Conservation (phyloP, 2,113 vertebrate species). For the Cinclus mexicanus region DNA sequence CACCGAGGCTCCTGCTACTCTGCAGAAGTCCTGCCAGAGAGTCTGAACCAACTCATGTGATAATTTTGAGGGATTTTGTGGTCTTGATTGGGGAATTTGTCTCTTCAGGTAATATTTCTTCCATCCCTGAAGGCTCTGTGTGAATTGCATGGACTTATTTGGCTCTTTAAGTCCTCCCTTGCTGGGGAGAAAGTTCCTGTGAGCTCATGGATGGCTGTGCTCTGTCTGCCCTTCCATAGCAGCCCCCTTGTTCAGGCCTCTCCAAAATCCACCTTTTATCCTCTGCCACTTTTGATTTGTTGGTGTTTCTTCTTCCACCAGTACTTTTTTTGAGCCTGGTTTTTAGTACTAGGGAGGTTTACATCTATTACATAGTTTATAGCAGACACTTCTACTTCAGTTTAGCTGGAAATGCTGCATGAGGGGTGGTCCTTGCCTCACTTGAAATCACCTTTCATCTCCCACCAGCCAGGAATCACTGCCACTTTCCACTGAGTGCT, state of each 20-base stretch:
- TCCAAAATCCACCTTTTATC: conserved; percentile 25
- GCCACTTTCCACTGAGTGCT: background rate
- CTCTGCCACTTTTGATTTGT: conserved; percentile 47
- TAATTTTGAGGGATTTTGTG: conserved; percentile 10
- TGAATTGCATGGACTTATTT: conserved; percentile 24
- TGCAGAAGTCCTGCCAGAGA: background rate
- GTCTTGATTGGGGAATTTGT: background rate
- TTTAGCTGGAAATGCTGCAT: background rate
- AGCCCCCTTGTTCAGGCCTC: background rate
- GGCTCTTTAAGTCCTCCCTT: conserved; percentile 2
- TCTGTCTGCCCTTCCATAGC: background rate
- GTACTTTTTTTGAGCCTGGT: background rate
- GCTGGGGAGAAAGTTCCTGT: background rate
- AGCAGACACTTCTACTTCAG: background rate
- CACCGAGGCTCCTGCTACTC: background rate
- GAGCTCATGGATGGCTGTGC: background rate
- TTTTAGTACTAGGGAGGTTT: background rate
- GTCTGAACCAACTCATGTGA: background rate
- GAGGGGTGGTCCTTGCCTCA: conserved; percentile 30
- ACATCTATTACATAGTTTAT: background rate
- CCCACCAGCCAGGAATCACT: background rate
- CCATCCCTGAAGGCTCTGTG: background rate
- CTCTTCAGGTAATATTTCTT: background rate
- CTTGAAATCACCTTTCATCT: background rate
- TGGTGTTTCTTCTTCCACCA: conserved; percentile 1